phyloP scores from a whole-genome alignment of 2,797 vertebrate genomes.

The Odontamblyopus rebecca region DNA sequence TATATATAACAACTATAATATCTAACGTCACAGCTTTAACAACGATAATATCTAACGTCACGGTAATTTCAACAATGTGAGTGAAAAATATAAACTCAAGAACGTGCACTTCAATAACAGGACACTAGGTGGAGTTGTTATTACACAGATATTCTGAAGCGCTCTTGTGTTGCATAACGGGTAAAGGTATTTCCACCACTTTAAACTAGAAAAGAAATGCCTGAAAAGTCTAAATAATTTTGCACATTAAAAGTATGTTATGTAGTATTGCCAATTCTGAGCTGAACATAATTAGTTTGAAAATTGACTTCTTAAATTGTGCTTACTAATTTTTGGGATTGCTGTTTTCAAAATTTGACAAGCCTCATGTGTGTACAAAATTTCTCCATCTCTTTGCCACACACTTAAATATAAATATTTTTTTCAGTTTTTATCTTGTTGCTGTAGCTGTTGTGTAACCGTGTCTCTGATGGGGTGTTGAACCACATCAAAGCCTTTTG shows the following conservation, averaged over 20 bases:
- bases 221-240: not conserved
- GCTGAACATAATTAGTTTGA: too few relatives aligned
- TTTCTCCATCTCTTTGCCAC: constrained; percentile 11
- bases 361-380: constrained; percentile 18
- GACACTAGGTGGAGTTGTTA: constrained; percentile 53
- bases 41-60: not conserved
- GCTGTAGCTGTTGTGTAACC: constrained; percentile 57
- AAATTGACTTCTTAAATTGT: too few relatives aligned
- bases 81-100: not conserved
- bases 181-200: not conserved
- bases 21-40: not conserved
- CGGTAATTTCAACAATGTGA: not conserved
- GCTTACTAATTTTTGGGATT: not conserved
- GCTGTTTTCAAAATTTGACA: not conserved
- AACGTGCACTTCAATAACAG: not conserved
- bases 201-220: not conserved
- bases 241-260: not conserved
- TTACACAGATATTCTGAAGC: not conserved
- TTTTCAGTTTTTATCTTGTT: constrained; percentile 23
- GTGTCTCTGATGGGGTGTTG: constrained; percentile 31
- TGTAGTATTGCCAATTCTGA: not conserved
- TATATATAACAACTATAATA: not conserved
- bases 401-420: constrained; percentile 10
- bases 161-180: constrained; percentile 25
- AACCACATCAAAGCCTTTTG: constrained; percentile 61